A percentile compares a stretch with the other conserved stretches of the same genome.
Conservation (phyloP, 1,140 invertebrate genomes). For the Eupristina koningsbergeri region DNA sequence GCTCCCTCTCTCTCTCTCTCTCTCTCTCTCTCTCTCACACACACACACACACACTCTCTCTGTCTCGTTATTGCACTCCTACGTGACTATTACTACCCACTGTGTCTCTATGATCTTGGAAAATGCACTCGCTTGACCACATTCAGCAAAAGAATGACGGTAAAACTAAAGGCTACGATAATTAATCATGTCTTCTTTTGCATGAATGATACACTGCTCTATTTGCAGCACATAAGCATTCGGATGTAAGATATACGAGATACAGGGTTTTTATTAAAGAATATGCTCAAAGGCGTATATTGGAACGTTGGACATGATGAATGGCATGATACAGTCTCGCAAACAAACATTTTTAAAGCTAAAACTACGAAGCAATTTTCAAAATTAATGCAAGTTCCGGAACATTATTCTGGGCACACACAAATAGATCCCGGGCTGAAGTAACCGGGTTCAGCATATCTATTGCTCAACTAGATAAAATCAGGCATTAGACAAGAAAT, state of each 20-base stretch:
- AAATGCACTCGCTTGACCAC: constrained; percentile 16
- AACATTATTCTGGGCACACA: background rate
- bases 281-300: background rate
- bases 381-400: constrained; percentile 7
- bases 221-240: constrained; percentile 7
- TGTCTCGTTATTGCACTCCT: background rate
- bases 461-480: constrained; percentile 5
- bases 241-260: background rate
- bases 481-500: background rate
- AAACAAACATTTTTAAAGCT: background rate
- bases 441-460: background rate
- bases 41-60: background rate
- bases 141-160: background rate
- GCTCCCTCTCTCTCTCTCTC: background rate
- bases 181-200: constrained; percentile 42
- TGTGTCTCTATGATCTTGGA: background rate
- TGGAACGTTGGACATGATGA: background rate
- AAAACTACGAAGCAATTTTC: background rate
- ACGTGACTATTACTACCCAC: no score
- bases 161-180: constrained; percentile 6
- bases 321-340: constrained; percentile 27
- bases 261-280: constrained; percentile 34
- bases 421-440: background rate
- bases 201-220: constrained; percentile 19
- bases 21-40: background rate